Conservation (phyloP, 2,797 vertebrate species). For the Enteromius radiatus region DNA sequence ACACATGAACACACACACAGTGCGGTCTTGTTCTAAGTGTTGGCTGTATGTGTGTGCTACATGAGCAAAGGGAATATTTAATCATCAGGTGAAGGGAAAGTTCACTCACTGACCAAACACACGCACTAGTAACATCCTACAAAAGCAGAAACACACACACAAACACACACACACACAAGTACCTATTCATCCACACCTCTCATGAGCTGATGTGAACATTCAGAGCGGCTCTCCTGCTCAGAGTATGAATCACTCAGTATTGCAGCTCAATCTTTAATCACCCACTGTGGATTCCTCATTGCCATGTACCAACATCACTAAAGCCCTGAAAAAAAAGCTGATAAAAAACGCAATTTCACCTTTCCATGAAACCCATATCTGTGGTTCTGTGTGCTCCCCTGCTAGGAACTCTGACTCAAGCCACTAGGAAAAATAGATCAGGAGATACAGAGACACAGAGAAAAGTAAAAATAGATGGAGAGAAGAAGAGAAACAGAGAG, state of each 20-base stretch:
- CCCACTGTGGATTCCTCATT: slow-evolving; percentile 24
- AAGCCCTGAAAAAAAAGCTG: not conserved
- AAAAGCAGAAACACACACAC: slow-evolving; percentile 4
- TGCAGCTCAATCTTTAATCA: slow-evolving; percentile 37
- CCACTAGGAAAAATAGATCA: slow-evolving; percentile 19
- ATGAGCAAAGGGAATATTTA: slow-evolving; percentile 28
- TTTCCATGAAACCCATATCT: slow-evolving; percentile 1
- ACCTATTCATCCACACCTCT: slow-evolving; percentile 40
- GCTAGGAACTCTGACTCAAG: slow-evolving; percentile 23
- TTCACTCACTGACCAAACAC: slow-evolving; percentile 31
- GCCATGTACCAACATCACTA: slow-evolving; percentile 24
- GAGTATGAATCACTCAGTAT: slow-evolving; percentile 37
- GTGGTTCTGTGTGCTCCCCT: not conserved
- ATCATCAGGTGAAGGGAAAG: slow-evolving; percentile 24
- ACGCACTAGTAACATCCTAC: slow-evolving; percentile 8
- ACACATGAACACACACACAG: slow-evolving; percentile 26
- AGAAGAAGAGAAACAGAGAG: slow-evolving; percentile 25
- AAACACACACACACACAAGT: slow-evolving; percentile 18
- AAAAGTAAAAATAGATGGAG: slow-evolving; percentile 45
- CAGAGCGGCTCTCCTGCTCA: slow-evolving; percentile 16
- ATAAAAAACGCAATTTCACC: slow-evolving; percentile 33
- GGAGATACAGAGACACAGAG: slow-evolving; percentile 25
- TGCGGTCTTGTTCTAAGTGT: slow-evolving; percentile 30
- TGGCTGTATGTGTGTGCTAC: slow-evolving; percentile 20
- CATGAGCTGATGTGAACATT: slow-evolving; percentile 38